Evolutionary conservation across 2,888 invertebrate species (phyloP).

Genomic region (Aspidiotus rigidus): DNA sequence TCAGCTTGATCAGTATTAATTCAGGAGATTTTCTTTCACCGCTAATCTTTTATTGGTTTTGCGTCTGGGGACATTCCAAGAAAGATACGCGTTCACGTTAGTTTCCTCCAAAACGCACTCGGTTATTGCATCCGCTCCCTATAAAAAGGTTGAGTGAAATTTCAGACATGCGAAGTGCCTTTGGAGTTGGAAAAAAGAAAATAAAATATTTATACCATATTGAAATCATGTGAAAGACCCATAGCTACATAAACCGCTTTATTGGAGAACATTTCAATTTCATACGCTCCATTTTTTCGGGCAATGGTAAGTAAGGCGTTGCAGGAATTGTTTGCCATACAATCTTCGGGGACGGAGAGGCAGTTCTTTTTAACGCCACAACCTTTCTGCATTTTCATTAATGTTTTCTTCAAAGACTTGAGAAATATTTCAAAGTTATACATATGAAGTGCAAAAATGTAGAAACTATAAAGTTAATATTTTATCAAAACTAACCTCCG

Average conservation of each 20-base stretch:
- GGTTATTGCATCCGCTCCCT: not conserved
- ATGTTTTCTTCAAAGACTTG: not conserved
- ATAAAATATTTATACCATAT: not conserved
- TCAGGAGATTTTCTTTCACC: too few relatives aligned
- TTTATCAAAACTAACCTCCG: too few relatives aligned
- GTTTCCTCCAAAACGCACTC: not conserved
- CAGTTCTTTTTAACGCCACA: not conserved
- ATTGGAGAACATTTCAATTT: not conserved
- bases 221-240: not conserved
- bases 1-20: too few relatives aligned
- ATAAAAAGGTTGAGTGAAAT: not conserved
- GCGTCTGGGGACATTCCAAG: not conserved
- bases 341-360: not conserved
- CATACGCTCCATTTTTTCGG: not conserved
- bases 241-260: not conserved
- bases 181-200: too few relatives aligned
- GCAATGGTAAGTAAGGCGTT: not conserved
- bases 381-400: not conserved
- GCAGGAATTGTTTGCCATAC: not conserved
- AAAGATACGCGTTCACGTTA: not conserved
- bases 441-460: not conserved
- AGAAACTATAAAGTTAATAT: not conserved
- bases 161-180: too few relatives aligned
- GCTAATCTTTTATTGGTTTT: not conserved
- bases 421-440: not conserved